Conservation (phyloP, 2,113 vertebrate species). For the Rafetus swinhoei region DNA sequence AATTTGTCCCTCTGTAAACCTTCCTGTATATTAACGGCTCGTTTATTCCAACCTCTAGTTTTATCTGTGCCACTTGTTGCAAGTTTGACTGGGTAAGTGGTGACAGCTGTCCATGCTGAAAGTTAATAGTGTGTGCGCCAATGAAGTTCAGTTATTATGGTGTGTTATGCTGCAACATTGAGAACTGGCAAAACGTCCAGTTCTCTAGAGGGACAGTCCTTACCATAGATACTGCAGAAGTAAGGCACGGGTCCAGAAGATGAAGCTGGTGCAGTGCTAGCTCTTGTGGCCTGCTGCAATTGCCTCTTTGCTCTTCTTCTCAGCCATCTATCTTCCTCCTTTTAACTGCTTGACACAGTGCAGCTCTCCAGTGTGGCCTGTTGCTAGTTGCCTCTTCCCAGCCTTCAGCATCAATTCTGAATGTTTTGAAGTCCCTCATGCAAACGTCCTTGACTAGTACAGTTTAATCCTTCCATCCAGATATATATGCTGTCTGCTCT, state of each 20-base stretch:
- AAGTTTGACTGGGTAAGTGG: not conserved
- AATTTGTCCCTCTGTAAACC: not conserved
- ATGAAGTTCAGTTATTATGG: too few relatives aligned
- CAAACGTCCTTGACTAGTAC: not conserved
- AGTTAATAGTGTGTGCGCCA: too few relatives aligned
- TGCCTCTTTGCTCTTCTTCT: not conserved
- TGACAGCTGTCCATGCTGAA: too few relatives aligned
- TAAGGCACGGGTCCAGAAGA: not conserved
- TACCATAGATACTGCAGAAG: not conserved
- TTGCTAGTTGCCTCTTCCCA: not conserved
- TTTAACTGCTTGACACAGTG: not conserved
- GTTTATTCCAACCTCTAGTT: not conserved
- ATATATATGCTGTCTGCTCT: not conserved
- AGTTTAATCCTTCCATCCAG: not conserved
- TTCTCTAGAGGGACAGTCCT: not conserved
- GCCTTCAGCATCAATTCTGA: not conserved
- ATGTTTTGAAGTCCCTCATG: not conserved
- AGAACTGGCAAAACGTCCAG: too few relatives aligned
- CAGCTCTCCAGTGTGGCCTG: not conserved
- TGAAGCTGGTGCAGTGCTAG: not conserved
- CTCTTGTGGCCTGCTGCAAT: not conserved
- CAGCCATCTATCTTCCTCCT: not conserved
- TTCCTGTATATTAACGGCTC: not conserved
- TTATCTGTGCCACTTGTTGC: not conserved
- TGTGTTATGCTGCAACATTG: too few relatives aligned